Evolutionary conservation across 2,797 vertebrate species (phyloP), one percentile per base, ranked within the genome.

Genomic region (Macrochelys suwanniensis): DNA sequence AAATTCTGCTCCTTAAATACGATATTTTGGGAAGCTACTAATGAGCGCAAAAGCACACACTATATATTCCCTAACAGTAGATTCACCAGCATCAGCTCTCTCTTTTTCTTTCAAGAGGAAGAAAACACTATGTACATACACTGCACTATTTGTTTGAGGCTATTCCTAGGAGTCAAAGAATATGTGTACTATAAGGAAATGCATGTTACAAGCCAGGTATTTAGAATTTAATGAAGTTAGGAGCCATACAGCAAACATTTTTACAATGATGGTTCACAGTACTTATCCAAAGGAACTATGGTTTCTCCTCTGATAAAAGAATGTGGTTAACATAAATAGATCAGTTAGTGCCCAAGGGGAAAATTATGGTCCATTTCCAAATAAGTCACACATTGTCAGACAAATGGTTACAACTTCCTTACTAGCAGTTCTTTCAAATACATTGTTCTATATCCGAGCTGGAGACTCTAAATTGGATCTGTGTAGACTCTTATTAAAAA

Each of bases 71-170:
- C 51, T 51, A 51, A 51, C 42, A 51, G 85, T 85, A 19, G 49
- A 33, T 7, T 61, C 59, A 84, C 87, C 7, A 84, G 79, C 86
- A 91, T 76, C 88, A 5, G 1, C 61, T 93, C 53, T 89, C 33
- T 80, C 50, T 25, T 37, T 49, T 79, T 90, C 47, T 47, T 23
- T 42, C 42, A 77, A 19, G 11, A 77, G 61, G 45, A 33, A 87
- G 47, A 95, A 96, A 94, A 84, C 11, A n/a, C 0, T 77, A 96
- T 82, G 37, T 23, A 89, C 76, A 94, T 90, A 94, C 92, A 97
- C 92, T 15, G 19, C n/a, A 26, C 26, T 79, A 45, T 91, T 82
- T 94, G 92, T 89, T 93, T 83, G 88, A 31, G 88, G 12, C 47
- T 61, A 86, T 91, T 96, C 81, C 93, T 85, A 89, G 78, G 6